A percentile compares a stretch with the other conserved stretches of the same genome.
Conservation (phyloP, 2,888 invertebrate species). For the Eupithecia insigniata region DNA sequence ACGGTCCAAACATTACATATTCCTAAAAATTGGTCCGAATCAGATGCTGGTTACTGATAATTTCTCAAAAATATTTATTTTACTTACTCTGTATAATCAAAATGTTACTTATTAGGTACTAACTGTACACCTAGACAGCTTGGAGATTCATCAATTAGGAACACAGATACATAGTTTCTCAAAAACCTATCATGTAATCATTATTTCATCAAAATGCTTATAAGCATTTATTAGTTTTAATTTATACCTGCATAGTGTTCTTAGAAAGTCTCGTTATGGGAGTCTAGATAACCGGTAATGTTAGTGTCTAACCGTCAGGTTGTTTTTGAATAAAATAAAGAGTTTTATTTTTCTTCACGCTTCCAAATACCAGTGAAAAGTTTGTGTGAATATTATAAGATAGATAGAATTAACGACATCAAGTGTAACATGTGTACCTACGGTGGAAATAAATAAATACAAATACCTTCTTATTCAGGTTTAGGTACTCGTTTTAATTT, state of each 20-base stretch:
- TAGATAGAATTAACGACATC: too few species aligned
- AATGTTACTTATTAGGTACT: not conserved
- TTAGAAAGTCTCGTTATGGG: not conserved
- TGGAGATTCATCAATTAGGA: not conserved
- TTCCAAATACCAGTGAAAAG: too few species aligned
- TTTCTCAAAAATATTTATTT: not conserved
- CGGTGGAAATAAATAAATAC: too few species aligned
- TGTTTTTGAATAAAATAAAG: too few species aligned
- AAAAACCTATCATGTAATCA: not conserved
- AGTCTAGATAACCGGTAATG: not conserved
- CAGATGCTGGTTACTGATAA: not conserved
- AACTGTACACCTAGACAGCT: not conserved
- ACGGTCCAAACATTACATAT: too few species aligned
- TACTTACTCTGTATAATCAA: not conserved
- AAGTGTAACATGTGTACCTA: too few species aligned
- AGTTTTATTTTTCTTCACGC: too few species aligned
- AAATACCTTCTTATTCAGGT: too few species aligned
- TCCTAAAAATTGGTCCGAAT: not conserved
- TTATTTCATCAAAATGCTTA: not conserved
- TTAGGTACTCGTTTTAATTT: not conserved
- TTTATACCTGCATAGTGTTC: not conserved
- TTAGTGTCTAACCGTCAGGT: too few species aligned
- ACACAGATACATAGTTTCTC: not conserved
- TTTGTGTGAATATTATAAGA: too few species aligned
- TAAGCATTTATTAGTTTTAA: not conserved